Conservation (phyloP, 2,888 invertebrate genomes). For the Amorpha juglandis region DNA sequence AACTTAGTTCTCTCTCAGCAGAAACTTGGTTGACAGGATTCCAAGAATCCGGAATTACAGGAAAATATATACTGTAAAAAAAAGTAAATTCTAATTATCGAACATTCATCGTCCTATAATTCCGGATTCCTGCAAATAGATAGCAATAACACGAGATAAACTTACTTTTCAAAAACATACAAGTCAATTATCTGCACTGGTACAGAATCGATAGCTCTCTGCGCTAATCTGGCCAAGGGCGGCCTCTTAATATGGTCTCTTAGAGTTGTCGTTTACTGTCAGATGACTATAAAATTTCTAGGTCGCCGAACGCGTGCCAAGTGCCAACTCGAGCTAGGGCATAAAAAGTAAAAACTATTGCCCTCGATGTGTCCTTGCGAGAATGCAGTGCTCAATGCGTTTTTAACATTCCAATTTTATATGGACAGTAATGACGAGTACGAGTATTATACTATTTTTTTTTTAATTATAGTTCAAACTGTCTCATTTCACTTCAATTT, state of each 20-base stretch:
- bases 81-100: too few species aligned
- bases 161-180: neutral
- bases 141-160: neutral
- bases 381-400: constrained; percentile 11
- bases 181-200: constrained; percentile 9
- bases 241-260: constrained; percentile 8
- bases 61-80: too few species aligned
- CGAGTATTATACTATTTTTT: neutral
- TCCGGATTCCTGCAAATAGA: neutral
- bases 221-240: constrained; percentile 20
- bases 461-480: neutral
- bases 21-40: too few species aligned
- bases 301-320: constrained; percentile 12
- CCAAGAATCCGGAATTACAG: too few species aligned
- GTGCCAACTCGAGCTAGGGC: constrained; percentile 5
- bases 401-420: constrained; percentile 1
- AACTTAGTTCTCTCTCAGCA: too few species aligned
- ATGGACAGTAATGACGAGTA: neutral
- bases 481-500: neutral
- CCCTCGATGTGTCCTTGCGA: constrained; percentile 17
- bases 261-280: neutral
- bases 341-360: constrained; percentile 18
- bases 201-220: constrained; percentile 12
- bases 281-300: constrained; percentile 8
- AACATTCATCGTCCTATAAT: too few species aligned